A percentile compares a stretch with the other conserved stretches of the same genome.
Conservation (phyloP, 2,888 invertebrate genomes). For the Pterostichus niger region DNA sequence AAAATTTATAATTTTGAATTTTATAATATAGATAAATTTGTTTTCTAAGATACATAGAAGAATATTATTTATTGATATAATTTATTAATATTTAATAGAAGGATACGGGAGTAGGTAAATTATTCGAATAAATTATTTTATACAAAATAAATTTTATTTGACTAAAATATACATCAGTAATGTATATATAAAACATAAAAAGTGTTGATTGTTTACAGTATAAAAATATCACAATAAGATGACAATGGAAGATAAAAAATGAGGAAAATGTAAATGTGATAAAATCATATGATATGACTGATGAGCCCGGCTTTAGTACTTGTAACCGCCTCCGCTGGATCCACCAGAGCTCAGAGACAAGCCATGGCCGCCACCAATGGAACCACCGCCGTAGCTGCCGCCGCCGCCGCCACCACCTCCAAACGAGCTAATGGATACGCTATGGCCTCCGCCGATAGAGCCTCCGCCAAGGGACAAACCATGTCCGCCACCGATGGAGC, state of each 20-base stretch:
- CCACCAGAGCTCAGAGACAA: constrained; percentile 45
- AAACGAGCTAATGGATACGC: constrained; percentile 2
- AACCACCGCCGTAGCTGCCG: constrained; percentile 28
- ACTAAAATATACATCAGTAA: constrained; percentile 25
- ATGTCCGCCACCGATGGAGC: constrained; percentile 5
- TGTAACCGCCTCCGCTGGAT: constrained; percentile 38
- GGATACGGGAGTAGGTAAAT: no score
- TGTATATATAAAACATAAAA: constrained; percentile 20
- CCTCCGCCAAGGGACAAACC: constrained; percentile 30
- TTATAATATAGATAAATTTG: no score
- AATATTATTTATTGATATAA: no score
- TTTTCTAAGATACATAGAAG: no score
- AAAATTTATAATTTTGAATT: no score
- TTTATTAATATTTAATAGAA: no score
- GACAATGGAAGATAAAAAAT: constrained; percentile 48
- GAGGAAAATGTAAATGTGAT: constrained; percentile 34
- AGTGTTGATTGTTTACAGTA: constrained; percentile 42
- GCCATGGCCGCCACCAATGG: background rate
- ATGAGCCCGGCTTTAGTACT: constrained; percentile 5
- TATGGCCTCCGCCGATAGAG: background rate
- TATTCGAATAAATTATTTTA: background rate
- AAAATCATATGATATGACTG: constrained; percentile 23
- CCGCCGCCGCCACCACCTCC: constrained; percentile 28
- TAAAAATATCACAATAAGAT: constrained; percentile 57
- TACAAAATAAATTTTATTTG: constrained; percentile 56